Percentiles rank a stretch among this genome's conserved stretches.
Conservation (phyloP, 2,888 invertebrate species). For the Sesia bembeciformis region DNA sequence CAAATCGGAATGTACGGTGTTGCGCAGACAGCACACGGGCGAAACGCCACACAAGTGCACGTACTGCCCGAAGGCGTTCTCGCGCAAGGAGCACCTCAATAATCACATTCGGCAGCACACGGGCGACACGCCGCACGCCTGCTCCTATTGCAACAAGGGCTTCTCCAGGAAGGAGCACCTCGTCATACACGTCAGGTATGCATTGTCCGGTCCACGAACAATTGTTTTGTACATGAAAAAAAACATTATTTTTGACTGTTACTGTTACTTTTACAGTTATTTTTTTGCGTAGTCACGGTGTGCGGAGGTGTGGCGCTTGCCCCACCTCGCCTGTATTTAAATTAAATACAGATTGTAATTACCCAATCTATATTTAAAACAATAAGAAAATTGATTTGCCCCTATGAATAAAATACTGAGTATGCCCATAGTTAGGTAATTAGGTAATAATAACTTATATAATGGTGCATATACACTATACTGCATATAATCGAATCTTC, state of each 20-base stretch:
- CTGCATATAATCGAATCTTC: no score
- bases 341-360: no score
- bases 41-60: conserved; percentile 87
- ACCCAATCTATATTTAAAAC: no score
- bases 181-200: conserved; percentile 75
- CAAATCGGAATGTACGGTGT: conserved; percentile 58
- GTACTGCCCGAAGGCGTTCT: conserved; percentile 70
- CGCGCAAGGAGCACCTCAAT: conserved; percentile 90
- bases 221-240: not conserved
- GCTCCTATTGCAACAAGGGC: conserved; percentile 80
- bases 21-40: conserved; percentile 83
- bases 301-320: not conserved
- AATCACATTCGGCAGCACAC: conserved; percentile 87
- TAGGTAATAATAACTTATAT: no score
- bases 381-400: no score
- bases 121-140: conserved; percentile 80
- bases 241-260: no score
- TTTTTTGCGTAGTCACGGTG: not conserved
- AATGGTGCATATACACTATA: no score
- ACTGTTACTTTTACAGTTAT: no score
- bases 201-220: not conserved
- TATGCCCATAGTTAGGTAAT: no score
- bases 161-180: conserved; percentile 83
- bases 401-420: no score
- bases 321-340: no score